A percentile compares a stretch with the other conserved stretches of the same genome.
Evolutionary conservation across 2,113 vertebrate species (phyloP).

Genomic region (Dipodomys ordii): DNA sequence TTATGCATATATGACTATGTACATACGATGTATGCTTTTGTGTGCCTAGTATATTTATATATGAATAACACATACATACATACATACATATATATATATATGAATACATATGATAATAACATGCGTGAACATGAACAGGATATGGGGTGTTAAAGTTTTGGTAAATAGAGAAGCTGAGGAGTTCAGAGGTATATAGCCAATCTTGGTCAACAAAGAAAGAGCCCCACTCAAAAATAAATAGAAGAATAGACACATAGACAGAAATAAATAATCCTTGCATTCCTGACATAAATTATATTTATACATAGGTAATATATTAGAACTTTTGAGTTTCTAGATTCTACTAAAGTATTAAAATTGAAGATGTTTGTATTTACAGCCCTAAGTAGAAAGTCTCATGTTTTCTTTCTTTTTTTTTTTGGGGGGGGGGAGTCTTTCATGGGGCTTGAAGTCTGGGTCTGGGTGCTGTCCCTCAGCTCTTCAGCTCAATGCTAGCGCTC

Average conservation of each 20-base stretch:
- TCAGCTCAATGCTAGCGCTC: no score
- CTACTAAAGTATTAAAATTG: background rate
- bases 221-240: no score
- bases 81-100: background rate
- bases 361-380: background rate
- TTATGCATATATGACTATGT: background rate
- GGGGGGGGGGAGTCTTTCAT: no score
- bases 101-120: background rate
- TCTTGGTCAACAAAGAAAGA: background rate
- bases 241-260: background rate
- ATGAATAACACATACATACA: background rate
- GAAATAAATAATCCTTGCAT: slow-evolving; percentile 2
- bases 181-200: background rate
- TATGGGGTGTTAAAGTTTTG: slow-evolving; percentile 1
- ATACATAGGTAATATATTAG: background rate
- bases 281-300: background rate
- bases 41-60: background rate
- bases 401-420: no score
- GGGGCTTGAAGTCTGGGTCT: no score
- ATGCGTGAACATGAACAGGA: background rate
- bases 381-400: background rate
- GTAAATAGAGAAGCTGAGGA: background rate
- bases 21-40: background rate
- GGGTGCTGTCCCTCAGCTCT: no score
- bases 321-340: background rate